Percentiles rank a stretch among this genome's conserved stretches.
Evolutionary conservation across 2,113 vertebrate genomes (phyloP).

Genomic region (Alligator sinensis): DNA sequence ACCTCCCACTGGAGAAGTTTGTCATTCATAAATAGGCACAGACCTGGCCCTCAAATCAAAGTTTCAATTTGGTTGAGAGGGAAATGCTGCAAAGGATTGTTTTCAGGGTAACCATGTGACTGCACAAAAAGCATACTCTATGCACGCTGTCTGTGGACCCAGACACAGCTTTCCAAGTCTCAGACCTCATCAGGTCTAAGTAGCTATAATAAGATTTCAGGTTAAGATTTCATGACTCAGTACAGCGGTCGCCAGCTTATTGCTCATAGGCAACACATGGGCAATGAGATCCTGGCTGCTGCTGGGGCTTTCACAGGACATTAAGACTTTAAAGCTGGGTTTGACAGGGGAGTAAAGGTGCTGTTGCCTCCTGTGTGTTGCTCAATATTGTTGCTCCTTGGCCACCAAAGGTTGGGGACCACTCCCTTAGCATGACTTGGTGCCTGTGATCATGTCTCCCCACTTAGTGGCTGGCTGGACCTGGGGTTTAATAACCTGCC

Average conservation of each 20-base stretch:
- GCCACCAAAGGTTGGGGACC: no score
- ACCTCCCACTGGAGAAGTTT: background rate
- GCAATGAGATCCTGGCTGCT: no score
- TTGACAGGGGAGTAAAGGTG: no score
- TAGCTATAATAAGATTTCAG: background rate
- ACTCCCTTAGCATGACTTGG: background rate
- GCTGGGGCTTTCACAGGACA: no score
- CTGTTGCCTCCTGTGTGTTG: no score
- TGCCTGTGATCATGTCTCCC: conserved; percentile 17
- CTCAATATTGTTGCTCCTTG: no score
- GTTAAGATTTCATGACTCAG: background rate
- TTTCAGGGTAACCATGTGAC: background rate
- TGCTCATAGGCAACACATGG: no score
- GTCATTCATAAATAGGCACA: background rate
- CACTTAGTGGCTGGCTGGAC: background rate
- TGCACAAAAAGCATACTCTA: background rate
- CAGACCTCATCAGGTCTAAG: background rate
- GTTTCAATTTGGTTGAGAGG: background rate
- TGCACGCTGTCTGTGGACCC: background rate
- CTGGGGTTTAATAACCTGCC: conserved; percentile 27
- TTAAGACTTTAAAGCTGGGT: no score
- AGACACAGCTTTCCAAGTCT: background rate
- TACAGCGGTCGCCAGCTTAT: no score
- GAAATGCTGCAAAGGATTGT: background rate
- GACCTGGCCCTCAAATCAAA: background rate